These are phyloP conservation scores for Tineola bisselliella DNA, from an alignment of 2,888 invertebrate species.

Conservation along the genomic window DNA sequence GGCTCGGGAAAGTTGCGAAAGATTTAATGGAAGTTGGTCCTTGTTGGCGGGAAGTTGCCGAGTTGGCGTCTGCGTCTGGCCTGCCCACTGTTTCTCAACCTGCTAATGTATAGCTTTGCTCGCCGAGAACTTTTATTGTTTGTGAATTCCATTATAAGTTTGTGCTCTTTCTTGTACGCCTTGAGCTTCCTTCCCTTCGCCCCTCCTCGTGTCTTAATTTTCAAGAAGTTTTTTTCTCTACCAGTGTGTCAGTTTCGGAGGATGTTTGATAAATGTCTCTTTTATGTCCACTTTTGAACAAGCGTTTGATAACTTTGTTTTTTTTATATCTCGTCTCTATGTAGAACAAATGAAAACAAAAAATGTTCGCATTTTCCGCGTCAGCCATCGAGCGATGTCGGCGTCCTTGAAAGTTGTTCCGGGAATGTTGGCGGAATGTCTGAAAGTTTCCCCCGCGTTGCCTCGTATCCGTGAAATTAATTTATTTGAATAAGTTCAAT, in stretches of 20 bases:
- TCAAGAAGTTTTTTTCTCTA: background rate
- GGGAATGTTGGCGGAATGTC: background rate
- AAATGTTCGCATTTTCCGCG: background rate
- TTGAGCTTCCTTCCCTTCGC: background rate
- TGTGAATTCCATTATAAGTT: constrained; percentile 67
- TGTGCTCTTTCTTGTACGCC: constrained; percentile 23
- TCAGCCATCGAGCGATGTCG: background rate
- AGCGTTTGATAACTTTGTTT: background rate
- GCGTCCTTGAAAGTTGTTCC: constrained; percentile 2
- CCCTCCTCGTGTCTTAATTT: background rate
- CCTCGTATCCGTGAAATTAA: background rate
- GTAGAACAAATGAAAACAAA: background rate
- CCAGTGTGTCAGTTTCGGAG: background rate
- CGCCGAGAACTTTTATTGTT: constrained; percentile 66
- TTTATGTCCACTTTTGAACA: background rate
- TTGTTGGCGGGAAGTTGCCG: constrained; percentile 62
- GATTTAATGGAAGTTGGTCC: constrained; percentile 64
- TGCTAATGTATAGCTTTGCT: constrained; percentile 57
- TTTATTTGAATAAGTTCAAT: background rate
- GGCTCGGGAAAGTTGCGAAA: constrained; percentile 58
- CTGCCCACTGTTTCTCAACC: constrained; percentile 27
- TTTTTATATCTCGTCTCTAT: background rate
- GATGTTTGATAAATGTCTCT: constrained; percentile 3
- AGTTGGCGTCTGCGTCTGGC: constrained; percentile 37
- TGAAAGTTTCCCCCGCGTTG: background rate